Base-by-base conservation (phyloP, 2,113 vertebrate species). In the Alouatta palliata region DNA sequence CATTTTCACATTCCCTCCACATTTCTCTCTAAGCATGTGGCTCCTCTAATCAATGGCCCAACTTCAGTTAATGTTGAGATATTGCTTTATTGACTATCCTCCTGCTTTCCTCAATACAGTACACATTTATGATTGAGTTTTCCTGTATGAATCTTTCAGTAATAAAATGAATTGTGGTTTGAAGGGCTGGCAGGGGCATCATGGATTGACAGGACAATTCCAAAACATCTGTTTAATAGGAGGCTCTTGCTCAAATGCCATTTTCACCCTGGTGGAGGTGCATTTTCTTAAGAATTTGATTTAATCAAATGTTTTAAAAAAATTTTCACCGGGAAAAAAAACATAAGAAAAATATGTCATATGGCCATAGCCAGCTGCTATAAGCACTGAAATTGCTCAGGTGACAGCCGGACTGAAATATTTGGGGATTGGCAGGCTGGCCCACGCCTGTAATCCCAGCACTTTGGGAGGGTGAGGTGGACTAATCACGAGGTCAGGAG, bases 231-330 rank as follows among this genome's bases (percentile, higher is more conserved):
- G 3, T 79, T 27, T 71, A 47, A 5, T 52, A 58, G 43, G 5
- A 54, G 17, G 17, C 66, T 81, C 1, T 32, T 16, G 32, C 16
- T 56, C 89, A 82, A 27, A 77, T 75, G 54, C 82, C 23, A 2
- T 88, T 93, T 83, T 81, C 3, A 54, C 40, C 58, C 73, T 45
- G 23, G 40, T 45, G 6, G n/a, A 79, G 75, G 66, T 21, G 91
- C 27, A 43, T 40, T 87, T 91, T 81, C 64, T 86, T 68, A 54
- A 79, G 77, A 94, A 47, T 83, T 88, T 64, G 32, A 32, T 70
- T 84, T 52, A 7, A 23, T 84, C 47, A 40, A 91, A 54, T 30
- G 61, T 82, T 77, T 92, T 75, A 71, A 0, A 11, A 35, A 85
- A 83, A 14, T 87, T 87, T 73, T 66, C 21, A 54, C 37, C 13